Evolutionary conservation across 1,140 invertebrate genomes (phyloP).

Genomic region (Zaprionus africanus): DNA sequence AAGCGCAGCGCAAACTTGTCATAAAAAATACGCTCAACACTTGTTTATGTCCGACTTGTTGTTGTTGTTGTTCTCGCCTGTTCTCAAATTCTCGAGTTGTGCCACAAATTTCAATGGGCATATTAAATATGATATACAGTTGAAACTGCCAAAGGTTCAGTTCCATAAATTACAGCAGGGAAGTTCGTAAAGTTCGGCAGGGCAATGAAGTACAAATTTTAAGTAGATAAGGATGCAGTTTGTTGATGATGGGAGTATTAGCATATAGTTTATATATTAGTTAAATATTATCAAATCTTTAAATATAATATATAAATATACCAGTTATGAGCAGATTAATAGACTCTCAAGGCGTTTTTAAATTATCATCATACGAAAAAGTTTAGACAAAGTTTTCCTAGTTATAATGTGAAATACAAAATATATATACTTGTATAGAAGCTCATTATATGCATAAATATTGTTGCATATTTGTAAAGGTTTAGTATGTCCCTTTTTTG

Average conservation of each 20-base stretch:
- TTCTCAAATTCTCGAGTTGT: constrained; percentile 23
- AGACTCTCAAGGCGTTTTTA: too few species aligned
- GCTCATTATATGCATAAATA: too few species aligned
- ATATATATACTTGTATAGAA: too few species aligned
- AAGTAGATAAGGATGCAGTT: background rate
- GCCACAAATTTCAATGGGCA: constrained; percentile 21
- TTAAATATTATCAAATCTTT: too few species aligned
- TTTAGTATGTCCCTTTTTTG: too few species aligned
- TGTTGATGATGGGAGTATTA: background rate
- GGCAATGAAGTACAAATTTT: background rate
- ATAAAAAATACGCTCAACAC: constrained; percentile 77
- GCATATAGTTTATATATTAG: too few species aligned
- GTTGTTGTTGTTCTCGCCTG: constrained; percentile 5
- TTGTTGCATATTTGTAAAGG: too few species aligned
- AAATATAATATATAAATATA: too few species aligned
- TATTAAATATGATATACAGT: constrained; percentile 40
- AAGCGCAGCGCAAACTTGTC: constrained; percentile 53
- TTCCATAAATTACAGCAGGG: background rate
- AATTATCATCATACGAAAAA: too few species aligned
- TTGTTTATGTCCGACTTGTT: constrained; percentile 62
- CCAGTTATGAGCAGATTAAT: too few species aligned
- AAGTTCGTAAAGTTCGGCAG: background rate
- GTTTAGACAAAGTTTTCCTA: too few species aligned
- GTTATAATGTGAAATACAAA: too few species aligned
- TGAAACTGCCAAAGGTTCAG: background rate